Base-by-base conservation (phyloP, 37 sponge, comb jelly and placozoan species). In the Petrosia ficiformis region DNA sequence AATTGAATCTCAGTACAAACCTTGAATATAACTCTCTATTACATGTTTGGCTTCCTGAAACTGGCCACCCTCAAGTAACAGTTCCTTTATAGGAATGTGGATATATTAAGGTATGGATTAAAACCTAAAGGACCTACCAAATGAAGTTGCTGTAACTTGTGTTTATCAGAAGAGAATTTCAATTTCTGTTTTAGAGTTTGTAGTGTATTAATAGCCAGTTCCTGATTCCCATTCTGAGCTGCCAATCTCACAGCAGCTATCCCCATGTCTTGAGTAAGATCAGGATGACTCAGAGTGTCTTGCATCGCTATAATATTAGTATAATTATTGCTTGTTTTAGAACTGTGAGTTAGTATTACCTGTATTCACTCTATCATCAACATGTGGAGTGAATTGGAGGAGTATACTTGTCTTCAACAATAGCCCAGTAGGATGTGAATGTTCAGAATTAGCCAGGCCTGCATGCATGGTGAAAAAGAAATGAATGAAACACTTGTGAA, bases 401-500 rank as follows among this genome's bases (percentile, higher is more conserved):
- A 89, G 75, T 6, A 95, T 86, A 56, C 59, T 72, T 32, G 59
- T 26, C 79, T 95, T 95, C 31, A 95, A 61, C 67, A 82, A 67
- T 4, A 89, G 60, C 5, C 96, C 96, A 39, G 94, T 65, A 0
- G 94, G 90, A 66, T 95, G 96, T 24, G 77, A 79, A 65, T 89
- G 90, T 71, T 93, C 93, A 42, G 87, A 90, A 39, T 91, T 91
- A 6, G 88, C 88, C 64, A 86, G 56, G 43, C 80, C 84, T 89
- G 64, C 3, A 42, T n/a, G n/a, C n/a, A n/a, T n/a, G n/a, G n/a
- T n/a, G n/a, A n/a, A n/a, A n/a, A n/a, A n/a, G n/a, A n/a, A n/a
- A n/a, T n/a, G n/a, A n/a, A n/a, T n/a, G n/a, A 39, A 29, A n/a
- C 57, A 48, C 35, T 11, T 10, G 42, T 10, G 29, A 21, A 31